Base-by-base conservation (phyloP, 2,113 vertebrate species). In the Equus przewalskii region DNA sequence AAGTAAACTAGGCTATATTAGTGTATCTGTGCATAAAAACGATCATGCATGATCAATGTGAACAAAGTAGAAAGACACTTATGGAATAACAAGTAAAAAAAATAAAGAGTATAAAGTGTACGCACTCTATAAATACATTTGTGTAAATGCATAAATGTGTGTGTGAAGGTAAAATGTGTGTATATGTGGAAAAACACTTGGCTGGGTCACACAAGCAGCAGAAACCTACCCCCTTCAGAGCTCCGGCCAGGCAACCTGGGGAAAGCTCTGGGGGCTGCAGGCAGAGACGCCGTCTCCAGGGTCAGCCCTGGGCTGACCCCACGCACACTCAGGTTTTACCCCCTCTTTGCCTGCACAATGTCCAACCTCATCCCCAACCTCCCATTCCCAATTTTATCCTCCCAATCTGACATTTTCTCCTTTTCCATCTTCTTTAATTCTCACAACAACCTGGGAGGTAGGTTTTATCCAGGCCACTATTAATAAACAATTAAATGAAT, bases 371-470 rank as follows among this genome's bases (percentile, higher is more conserved):
- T 10, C 33, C 36, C 16, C 72, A 44, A 36, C 36, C 78, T 79
- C 33, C 49, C 70, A 62, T 1, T 30, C 72, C 22, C 4, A 46
- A 15, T 2, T 16, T 44, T 21, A 54, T 8, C 58, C 64, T 91
- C 65, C 46, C 9, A 28, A 8, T 24, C 22, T 4, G 36, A 41
- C 2, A 26, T 11, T 22, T 56, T 75, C 72, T 92, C 51, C 51
- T 22, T 75, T 84, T 28, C 44, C 58, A 41, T 14, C 46, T 51
- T 64, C 76, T 64, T 81, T n/a, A 24, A 33, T 69, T 80, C 75
- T 87, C 51, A 62, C 49, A 41, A 46, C 64, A 41, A 51, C 3
- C 7, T 41, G 88, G 64, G 94, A 97, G 91, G 96, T 69, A 86
- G 78, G 62, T 36, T 44, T 89, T 51, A 44, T n/a, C 24, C 44